Evolutionary conservation across 2,113 vertebrate species (phyloP), one percentile per base, ranked within the genome.

Genomic region (Psilopsiagon aymara): DNA sequence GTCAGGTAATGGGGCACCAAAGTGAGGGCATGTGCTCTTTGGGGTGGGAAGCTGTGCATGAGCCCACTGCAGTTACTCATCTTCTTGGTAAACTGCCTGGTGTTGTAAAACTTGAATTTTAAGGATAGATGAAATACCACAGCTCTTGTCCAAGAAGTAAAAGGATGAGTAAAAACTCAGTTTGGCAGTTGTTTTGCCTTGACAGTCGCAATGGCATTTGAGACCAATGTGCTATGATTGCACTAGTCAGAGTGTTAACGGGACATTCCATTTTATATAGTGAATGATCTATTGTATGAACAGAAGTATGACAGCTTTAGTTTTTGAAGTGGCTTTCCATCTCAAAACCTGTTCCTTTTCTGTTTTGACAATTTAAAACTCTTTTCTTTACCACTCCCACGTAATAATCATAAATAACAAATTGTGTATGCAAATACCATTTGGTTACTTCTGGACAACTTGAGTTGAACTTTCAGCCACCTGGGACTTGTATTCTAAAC

Each of bases 101-200:
- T 69, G 75, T 74, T 74, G 49, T 82, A 88, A 92, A 90, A 49
- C 64, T 86, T 31, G 68, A 44, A 53, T 88, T 70, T 70, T 37
- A 70, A 59, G 63, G 19, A 41, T 88, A 31, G 86, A 49, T 92
- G 62, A 94, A 81, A 90, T 88, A 74, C 53, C 64, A 18, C 37
- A 83, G 53, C 49, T 93, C 92, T 94, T 77, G 63, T 93, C 80
- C 82, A 86, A 92, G 90, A 71, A 88, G 24, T 80, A 93, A 79
- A 80, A 94, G 7, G 37, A 69, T 70, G 82, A 90, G 82, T 83
- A 52, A 82, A 85, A 95, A 52, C 49, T 46, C 29, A 11, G 11
- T 93, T 90, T 82, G 79, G 94, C 87, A 85, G 15, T 87, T 89
- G 66, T 88, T 95, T 88, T 88, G 59, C 76, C 60, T 74, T 88